Base-by-base conservation (phyloP, 2,113 vertebrate genomes). In the Probosciger aterrimus region DNA sequence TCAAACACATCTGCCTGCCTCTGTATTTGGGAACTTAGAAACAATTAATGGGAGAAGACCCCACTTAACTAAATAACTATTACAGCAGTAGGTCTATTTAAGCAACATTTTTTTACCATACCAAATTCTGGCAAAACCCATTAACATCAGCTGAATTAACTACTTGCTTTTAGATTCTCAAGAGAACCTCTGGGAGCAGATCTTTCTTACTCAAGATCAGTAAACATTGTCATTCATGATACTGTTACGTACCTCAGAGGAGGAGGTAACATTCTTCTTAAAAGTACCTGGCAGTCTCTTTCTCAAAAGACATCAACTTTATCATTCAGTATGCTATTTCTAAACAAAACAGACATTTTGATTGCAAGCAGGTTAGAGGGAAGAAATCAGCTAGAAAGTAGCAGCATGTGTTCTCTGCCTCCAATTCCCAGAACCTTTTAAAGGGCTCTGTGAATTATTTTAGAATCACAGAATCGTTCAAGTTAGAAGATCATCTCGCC, bases 271-370 rank as follows among this genome's bases (percentile, higher is more conserved):
- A 28, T 63, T 86, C 70, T 81, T 93, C 73, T 86, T 71, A 76
- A 64, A 95, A 96, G 64, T 43, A 43, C 64, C 28, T 81, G 52
- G 65, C 62, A 86, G 37, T 75, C 76, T 59, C 28, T 94, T 96
- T 93, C 91, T 95, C 82, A 90, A 93, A 83, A 62, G 74, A 57
- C 44, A 73, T 88, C 74, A 77, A 57, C 53, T 82, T 90, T 67
- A 83, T 74, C 39, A 84, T 85, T 95, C 57, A 90, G 62, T 92
- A 86, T 84, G 69, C 52, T 81, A 5, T 86, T 84, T 78, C 90
- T 95, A 96, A 96, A 92, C 80, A 94, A 92, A 95, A 44, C 41
- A 87, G 93, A 65, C 78, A 69, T 93, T 91, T 94, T 71, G 47
- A 70, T 90, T 82, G 30, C 80, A 88, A 83, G 53, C 7, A 12